Evolutionary conservation across 2,888 invertebrate genomes (phyloP).

Genomic region (Orchesellides sinensis): DNA sequence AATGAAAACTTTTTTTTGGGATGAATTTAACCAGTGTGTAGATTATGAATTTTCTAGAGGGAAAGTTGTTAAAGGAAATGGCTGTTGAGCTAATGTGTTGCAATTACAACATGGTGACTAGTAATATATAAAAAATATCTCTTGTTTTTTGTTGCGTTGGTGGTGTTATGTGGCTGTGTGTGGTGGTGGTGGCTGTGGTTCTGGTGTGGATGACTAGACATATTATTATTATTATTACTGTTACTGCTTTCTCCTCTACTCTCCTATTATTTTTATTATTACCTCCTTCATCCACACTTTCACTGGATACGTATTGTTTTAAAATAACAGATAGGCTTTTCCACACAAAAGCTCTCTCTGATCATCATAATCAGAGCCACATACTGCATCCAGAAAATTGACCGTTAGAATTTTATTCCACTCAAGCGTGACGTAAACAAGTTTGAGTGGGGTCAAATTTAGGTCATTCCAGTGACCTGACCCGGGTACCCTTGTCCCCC

Average conservation of each 20-base stretch:
- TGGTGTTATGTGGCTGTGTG: neutral
- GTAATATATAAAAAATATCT: neutral
- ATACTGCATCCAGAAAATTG: no score
- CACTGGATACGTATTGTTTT: neutral
- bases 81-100: slow-evolving; percentile 19
- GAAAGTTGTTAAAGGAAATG: slow-evolving; percentile 15
- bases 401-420: no score
- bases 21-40: neutral
- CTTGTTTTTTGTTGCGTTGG: neutral
- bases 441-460: slow-evolving; percentile 9
- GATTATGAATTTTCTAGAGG: slow-evolving; percentile 15
- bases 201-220: neutral
- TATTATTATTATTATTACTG: neutral
- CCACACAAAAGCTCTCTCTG: neutral
- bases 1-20: neutral
- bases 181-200: no score
- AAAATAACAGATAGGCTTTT: no score
- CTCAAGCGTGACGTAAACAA: no score
- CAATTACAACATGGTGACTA: slow-evolving; percentile 27
- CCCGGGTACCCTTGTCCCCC: no score
- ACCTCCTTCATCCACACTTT: neutral
- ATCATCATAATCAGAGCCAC: neutral
- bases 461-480: neutral
- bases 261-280: neutral
- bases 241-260: slow-evolving; percentile 21